phyloP scores from a whole-genome alignment of 2,113 vertebrate species.

The Rhea americana region DNA sequence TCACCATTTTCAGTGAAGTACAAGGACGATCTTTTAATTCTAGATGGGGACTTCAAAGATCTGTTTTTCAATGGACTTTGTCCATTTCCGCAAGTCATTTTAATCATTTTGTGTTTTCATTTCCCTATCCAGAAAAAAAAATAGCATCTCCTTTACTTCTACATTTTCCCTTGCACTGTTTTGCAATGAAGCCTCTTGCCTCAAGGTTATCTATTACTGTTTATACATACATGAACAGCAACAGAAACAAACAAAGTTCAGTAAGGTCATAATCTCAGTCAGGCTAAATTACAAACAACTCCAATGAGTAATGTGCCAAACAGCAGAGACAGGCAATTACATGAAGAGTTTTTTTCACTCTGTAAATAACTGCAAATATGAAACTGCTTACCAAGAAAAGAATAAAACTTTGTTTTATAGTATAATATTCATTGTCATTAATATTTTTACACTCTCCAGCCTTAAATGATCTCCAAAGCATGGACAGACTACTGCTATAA shows the following conservation, averaged over 20 bases:
- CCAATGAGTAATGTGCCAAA: background rate
- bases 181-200: background rate
- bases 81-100: background rate
- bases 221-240: too few relatives aligned
- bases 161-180: fast-evolving
- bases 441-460: background rate
- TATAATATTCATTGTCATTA: background rate
- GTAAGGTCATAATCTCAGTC: background rate
- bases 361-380: background rate
- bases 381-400: background rate
- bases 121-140: background rate
- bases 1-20: background rate
- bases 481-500: background rate
- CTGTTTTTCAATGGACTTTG: background rate
- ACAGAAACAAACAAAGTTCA: too few relatives aligned
- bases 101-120: background rate
- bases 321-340: background rate
- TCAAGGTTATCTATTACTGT: background rate
- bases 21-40: background rate
- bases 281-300: background rate
- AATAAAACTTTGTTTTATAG: background rate
- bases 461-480: background rate
- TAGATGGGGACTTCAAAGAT: background rate
- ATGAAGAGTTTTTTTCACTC: background rate
- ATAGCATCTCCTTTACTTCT: background rate